These are phyloP conservation scores for Ecliptopera silaceata DNA, from an alignment of 2,888 invertebrate genomes.

Conservation along the genomic window DNA sequence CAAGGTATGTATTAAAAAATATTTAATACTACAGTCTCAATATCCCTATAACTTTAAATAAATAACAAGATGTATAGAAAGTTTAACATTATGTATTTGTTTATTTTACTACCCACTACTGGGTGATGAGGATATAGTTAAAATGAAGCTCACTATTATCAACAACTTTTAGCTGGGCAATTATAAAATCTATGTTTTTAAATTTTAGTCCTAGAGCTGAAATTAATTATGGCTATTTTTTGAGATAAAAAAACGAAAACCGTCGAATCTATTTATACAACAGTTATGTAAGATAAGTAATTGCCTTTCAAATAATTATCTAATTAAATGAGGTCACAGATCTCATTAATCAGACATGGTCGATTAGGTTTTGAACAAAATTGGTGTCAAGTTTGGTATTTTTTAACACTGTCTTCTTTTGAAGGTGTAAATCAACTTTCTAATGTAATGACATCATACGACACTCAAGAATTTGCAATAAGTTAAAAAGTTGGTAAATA, in stretches of 20 bases:
- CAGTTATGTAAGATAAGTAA: conserved; percentile 38
- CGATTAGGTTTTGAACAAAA: conserved; percentile 19
- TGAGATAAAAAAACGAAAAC: no score
- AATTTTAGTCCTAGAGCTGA: no score
- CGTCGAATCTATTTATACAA: not conserved
- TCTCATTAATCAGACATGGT: conserved; percentile 36
- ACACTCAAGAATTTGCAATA: not conserved
- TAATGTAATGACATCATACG: conserved; percentile 5
- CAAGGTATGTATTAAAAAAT: conserved; percentile 60
- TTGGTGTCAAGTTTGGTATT: conserved; percentile 25
- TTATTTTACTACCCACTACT: no score
- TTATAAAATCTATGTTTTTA: no score
- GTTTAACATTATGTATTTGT: no score
- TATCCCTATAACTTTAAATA: no score
- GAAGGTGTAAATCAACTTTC: conserved; percentile 12
- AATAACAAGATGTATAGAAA: no score
- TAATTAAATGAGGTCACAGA: conserved; percentile 40
- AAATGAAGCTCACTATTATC: no score
- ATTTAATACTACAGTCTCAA: not conserved
- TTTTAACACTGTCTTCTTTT: conserved; percentile 1
- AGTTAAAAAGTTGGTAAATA: not conserved
- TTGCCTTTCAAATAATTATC: conserved; percentile 38
- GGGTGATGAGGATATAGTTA: no score
- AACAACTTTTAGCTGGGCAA: no score
- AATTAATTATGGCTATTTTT: no score